These are phyloP conservation scores for Ornithorhynchus anatinus DNA, from an alignment of 2,113 vertebrate species.

Conservation along the genomic window DNA sequence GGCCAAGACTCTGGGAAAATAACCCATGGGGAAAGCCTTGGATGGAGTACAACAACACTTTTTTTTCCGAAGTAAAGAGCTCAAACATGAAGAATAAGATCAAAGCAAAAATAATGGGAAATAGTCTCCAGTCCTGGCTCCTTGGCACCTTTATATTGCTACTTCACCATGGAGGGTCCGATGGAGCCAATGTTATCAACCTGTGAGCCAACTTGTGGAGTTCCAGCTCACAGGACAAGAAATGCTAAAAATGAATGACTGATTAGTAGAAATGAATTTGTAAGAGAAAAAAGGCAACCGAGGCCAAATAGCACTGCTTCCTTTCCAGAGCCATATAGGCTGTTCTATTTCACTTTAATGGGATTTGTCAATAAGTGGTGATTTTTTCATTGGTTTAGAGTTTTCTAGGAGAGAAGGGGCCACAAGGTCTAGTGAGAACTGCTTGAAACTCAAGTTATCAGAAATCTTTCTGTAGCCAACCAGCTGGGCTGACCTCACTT, in stretches of 20 bases:
- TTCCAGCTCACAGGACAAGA: not conserved
- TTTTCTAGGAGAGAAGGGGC: conserved; percentile 9
- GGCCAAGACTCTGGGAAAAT: conserved; percentile 47
- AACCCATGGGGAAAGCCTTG: conserved; percentile 54
- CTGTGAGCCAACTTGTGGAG: conserved; percentile 24
- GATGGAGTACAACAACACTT: conserved; percentile 32
- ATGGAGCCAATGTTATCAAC: conserved; percentile 3
- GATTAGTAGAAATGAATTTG: conserved; percentile 1
- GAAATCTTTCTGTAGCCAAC: conserved; percentile 50
- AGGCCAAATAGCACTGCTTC: not conserved
- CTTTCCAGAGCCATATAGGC: conserved; percentile 5
- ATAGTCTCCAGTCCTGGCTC: conserved; percentile 30
- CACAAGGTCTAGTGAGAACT: conserved; percentile 22
- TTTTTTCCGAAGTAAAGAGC: conserved; percentile 33
- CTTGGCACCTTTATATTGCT: conserved; percentile 37
- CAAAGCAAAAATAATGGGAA: conserved; percentile 58
- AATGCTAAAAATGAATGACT: conserved; percentile 18
- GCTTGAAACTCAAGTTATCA: conserved; percentile 49
- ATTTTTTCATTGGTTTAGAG: conserved; percentile 31
- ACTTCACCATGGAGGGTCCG: conserved; percentile 30
- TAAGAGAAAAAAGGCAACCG: not conserved
- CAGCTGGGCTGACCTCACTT: conserved; percentile 39
- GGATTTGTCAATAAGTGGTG: not conserved
- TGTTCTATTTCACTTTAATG: not conserved
- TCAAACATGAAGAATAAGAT: conserved; percentile 50